These are phyloP conservation scores for Labeo calbasu DNA, from an alignment of 2,797 vertebrate genomes.

Conservation along the genomic window DNA sequence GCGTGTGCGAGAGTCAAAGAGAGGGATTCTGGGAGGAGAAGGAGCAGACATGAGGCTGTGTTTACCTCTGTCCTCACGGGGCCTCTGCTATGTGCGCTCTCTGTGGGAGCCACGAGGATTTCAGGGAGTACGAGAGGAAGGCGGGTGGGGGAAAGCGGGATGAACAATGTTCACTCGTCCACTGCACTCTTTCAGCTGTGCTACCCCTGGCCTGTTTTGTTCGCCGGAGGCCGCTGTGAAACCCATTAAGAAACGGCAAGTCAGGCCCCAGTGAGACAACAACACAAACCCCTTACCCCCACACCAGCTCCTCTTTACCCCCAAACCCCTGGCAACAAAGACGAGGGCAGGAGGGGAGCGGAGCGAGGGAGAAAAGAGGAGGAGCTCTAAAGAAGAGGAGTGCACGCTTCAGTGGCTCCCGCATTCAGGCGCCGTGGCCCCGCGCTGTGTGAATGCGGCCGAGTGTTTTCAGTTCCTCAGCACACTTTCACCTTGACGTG, in stretches of 20 bases:
- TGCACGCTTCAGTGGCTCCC: slow-evolving; percentile 73
- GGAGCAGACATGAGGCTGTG: slow-evolving; percentile 61
- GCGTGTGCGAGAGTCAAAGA: slow-evolving; percentile 24
- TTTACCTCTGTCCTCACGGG: slow-evolving; percentile 73
- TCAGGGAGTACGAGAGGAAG: background rate
- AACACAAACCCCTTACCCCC: slow-evolving; percentile 50
- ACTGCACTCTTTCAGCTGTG: slow-evolving; percentile 57
- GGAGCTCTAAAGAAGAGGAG: slow-evolving; percentile 61
- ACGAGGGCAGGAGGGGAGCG: slow-evolving; percentile 42
- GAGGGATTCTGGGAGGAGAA: slow-evolving; percentile 12
- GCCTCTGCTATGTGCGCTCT: slow-evolving; percentile 59
- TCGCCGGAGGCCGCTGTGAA: slow-evolving; percentile 50
- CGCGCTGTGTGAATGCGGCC: slow-evolving; percentile 41
- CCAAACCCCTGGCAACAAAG: slow-evolving; percentile 51
- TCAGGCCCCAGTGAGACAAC: slow-evolving; percentile 55
- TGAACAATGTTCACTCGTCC: slow-evolving; percentile 59
- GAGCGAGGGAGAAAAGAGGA: slow-evolving; percentile 32
- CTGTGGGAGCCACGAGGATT: slow-evolving; percentile 45
- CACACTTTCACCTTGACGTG: slow-evolving; percentile 74
- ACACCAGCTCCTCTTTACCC: slow-evolving; percentile 35
- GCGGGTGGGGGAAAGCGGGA: slow-evolving; percentile 41
- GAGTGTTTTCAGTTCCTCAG: slow-evolving; percentile 59
- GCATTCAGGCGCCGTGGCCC: slow-evolving; percentile 67
- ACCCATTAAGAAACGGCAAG: slow-evolving; percentile 52
- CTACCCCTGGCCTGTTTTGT: slow-evolving; percentile 47